Conservation (phyloP, 2,113 vertebrate genomes). For the Gymnobelideus leadbeateri region DNA sequence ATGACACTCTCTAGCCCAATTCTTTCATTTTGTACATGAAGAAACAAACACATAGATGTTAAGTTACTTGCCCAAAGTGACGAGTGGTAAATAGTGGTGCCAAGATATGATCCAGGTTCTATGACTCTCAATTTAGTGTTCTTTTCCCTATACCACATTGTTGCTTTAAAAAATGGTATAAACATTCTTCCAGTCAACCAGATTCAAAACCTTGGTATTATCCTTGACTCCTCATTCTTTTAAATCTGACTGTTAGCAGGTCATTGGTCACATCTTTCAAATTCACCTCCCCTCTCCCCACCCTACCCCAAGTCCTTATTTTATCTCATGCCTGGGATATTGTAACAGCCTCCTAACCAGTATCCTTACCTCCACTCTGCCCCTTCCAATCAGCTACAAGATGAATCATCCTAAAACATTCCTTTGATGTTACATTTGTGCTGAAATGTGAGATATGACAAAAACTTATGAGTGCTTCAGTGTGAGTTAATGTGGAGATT, state of each 20-base stretch:
- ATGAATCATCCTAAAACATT: neutral
- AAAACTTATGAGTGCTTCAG: neutral
- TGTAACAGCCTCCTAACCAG: neutral
- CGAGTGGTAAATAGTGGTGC: neutral
- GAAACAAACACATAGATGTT: neutral
- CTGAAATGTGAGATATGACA: constrained; percentile 1
- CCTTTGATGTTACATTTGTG: neutral
- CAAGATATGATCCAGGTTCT: neutral
- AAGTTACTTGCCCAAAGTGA: neutral
- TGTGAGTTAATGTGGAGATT: neutral
- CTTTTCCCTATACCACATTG: neutral
- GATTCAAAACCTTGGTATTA: neutral
- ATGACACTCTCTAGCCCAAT: neutral
- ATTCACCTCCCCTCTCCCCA: neutral
- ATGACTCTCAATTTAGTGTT: neutral
- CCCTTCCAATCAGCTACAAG: neutral
- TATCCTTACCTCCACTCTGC: neutral
- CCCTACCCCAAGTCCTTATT: neutral
- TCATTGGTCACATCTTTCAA: constrained; percentile 7
- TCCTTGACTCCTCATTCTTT: neutral
- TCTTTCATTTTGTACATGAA: neutral
- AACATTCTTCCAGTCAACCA: neutral
- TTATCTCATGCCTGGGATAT: neutral
- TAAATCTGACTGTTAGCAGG: neutral
- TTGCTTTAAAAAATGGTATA: neutral